Base-by-base conservation (phyloP, 2,888 invertebrate species). In the Antheraea yamamai region DNA sequence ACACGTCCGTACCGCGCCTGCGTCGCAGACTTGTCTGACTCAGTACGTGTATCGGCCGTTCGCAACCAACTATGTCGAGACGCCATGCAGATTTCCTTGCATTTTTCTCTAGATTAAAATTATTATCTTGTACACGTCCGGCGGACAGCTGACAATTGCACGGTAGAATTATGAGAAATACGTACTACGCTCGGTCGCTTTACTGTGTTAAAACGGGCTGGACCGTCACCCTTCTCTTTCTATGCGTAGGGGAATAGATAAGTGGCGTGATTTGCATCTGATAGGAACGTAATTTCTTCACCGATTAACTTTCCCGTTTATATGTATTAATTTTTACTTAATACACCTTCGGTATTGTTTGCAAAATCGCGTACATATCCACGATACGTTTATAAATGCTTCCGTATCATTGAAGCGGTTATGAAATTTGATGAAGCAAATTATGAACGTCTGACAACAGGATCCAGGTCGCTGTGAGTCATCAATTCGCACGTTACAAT, bases 181-280 rank as follows among this genome's bases (percentile, higher is more conserved):
- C 23, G 12, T 87, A 88, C 81, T 85, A 91, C 92, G 94, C 88
- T 91, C 90, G 85, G 89, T 86, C 87, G 92, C 87, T 86, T 93
- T 94, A 91, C 90, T 94, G 84, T 93, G 92, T 84, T 93, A 89
- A 86, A 73, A 79, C 91, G 87, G 88, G 91, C 80, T 75, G 81
- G 76, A 52, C 81, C 81, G 87, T 86, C 81, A 72, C 72, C 79
- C 79, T 76, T 91, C 91, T 84, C 88, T 76, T 84, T 93, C 89
- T 84, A 80, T 77, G 86, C 78, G 82, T 88, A 88, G 92, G 93
- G 92, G 92, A 82, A 86, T 87, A 88, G 91, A 91, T 92, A 92
- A 91, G 87, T 90, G 87, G 88, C 86, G 83, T 85, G 88, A 89
- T 93, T 92, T 93, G 90, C 92, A 93, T 94, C 91, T 90, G 92